Evolutionary conservation across 2,888 invertebrate species (phyloP), one percentile per base, ranked within the genome.

Genomic region (Pocota personata): DNA sequence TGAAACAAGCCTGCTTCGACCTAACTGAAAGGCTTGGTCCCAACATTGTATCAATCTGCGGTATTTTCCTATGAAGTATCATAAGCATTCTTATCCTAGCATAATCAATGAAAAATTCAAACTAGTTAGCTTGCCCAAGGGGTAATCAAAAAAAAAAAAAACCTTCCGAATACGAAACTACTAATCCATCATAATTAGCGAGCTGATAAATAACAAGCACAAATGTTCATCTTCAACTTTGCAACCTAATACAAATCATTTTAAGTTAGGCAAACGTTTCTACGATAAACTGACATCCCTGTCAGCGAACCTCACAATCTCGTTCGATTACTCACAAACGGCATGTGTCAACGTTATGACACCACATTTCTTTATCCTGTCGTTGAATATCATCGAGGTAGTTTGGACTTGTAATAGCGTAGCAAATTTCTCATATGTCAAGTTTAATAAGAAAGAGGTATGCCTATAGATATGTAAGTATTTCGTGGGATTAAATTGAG

Each of bases 291-390:
- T 83, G 83, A 79, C 83, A 73, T 52, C 40, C 12, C 57, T 79
- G 83, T 83, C 83, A 83, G 66, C 67, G 62, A 73, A 50, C 77
- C 82, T 77, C 67, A 69, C 66, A 72, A 78, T 78, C 82, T 60
- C 72, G 46, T 83, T 60, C 58, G 78, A 64, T 66, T 43, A 82
- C 58, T 82, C 82, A 73, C 75, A 84, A 84, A 75, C 69, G 75
- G 64, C 71, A 84, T 84, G 84, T 84, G 84, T 84, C 84, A 84
- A 80, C 84, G 84, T 84, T 84, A 76, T 84, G 84, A 84, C 84
- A 84, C 80, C 79, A 82, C 72, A 82, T 77, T 82, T 77, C 82
- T 30, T 72, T 71, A 43, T 46, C 73, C 50, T 80, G 84, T 84
- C 84, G 35, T 5, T 40, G 60, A 57, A 58, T 35, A 64, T 79